Conservation (phyloP, 2,888 invertebrate genomes). For the Xiphydria camelus region DNA sequence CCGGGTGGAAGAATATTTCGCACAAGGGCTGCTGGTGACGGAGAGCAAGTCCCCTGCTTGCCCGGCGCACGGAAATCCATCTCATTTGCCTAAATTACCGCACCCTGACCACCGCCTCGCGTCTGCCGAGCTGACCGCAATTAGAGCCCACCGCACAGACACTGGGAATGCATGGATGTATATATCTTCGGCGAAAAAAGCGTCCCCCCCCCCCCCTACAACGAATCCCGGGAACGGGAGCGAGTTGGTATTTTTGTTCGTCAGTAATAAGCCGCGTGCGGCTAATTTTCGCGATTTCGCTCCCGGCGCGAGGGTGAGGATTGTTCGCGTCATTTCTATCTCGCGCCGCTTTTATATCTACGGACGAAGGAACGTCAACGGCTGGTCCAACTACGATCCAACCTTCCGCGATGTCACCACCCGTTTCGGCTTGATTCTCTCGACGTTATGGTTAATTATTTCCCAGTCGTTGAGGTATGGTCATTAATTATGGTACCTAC, state of each 20-base stretch:
- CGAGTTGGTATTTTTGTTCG: background rate
- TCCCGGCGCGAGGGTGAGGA: no score
- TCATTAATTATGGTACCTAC: no score
- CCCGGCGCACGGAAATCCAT: conserved; percentile 27
- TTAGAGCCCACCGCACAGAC: conserved; percentile 12
- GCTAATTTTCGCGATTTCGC: background rate
- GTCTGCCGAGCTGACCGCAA: conserved; percentile 19
- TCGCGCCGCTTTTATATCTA: no score
- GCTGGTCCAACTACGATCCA: no score
- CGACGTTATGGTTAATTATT: no score
- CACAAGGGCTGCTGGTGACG: background rate
- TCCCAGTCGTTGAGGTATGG: no score
- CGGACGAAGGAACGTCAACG: no score
- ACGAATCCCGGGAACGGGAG: background rate
- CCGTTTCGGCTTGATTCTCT: no score
- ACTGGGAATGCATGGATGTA: background rate
- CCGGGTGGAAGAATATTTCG: background rate
- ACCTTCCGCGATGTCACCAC: no score
- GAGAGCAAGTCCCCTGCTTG: conserved; percentile 1
- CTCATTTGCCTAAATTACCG: conserved; percentile 23
- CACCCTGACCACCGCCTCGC: background rate
- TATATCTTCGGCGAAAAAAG: background rate
- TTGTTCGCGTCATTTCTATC: no score
- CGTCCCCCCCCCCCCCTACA: background rate
- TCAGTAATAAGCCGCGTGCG: background rate